Conservation (phyloP, 2,797 vertebrate species). For the Leptatherina wallacei region DNA sequence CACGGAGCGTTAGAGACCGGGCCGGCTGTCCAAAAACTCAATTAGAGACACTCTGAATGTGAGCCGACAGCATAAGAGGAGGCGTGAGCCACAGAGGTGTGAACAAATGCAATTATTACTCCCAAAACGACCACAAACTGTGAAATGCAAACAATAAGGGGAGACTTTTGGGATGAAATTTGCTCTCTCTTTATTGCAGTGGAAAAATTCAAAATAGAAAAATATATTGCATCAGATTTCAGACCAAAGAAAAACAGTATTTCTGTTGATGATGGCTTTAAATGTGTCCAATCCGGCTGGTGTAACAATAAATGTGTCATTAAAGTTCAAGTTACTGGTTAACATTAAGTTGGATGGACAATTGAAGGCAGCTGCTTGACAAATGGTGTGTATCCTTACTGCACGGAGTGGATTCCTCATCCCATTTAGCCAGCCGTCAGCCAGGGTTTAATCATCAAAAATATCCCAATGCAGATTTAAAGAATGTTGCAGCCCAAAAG, state of each 20-base stretch:
- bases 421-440: constrained; percentile 42
- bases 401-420: constrained; percentile 39
- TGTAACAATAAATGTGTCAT: constrained; percentile 41
- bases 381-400: constrained; percentile 51
- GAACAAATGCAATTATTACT: constrained; percentile 41
- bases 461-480: constrained; percentile 45
- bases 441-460: constrained; percentile 40
- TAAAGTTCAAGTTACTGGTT: constrained; percentile 35
- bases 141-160: constrained; percentile 36
- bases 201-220: neutral
- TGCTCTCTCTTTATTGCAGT: constrained; percentile 9
- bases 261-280: constrained; percentile 8
- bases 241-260: constrained; percentile 23
- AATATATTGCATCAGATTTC: neutral
- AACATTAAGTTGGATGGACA: constrained; percentile 40
- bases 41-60: constrained; percentile 56
- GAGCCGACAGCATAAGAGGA: constrained; percentile 61
- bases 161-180: constrained; percentile 14
- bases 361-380: constrained; percentile 46
- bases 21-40: constrained; percentile 66
- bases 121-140: constrained; percentile 36
- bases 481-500: constrained; percentile 46
- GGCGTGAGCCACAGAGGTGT: constrained; percentile 60
- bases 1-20: constrained; percentile 48
- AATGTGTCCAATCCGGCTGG: constrained; percentile 34